A percentile compares a stretch with the other conserved stretches of the same genome.
These are phyloP conservation scores for Drosophila suboccidentalis DNA, from an alignment of 2,888 invertebrate species.

Conservation along the genomic window DNA sequence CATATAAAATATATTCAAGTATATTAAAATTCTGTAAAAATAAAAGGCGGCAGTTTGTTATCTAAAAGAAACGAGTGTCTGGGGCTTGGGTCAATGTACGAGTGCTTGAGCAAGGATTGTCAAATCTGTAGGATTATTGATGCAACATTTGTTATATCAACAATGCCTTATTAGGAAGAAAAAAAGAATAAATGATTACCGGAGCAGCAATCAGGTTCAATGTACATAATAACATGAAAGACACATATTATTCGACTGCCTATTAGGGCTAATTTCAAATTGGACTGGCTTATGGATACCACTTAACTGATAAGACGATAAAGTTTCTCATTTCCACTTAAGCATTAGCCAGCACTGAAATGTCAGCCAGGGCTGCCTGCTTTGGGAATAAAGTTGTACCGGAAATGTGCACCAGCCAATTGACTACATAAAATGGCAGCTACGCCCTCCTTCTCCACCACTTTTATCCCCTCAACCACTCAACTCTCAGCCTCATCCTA, in stretches of 20 bases:
- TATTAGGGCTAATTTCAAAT: slow-evolving; percentile 27
- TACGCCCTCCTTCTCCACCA: neutral
- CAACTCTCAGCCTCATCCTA: neutral
- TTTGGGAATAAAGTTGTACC: slow-evolving; percentile 9
- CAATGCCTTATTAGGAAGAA: slow-evolving; percentile 12
- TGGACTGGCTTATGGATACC: slow-evolving; percentile 28
- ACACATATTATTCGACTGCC: slow-evolving; percentile 18
- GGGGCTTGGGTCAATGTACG: slow-evolving; percentile 48
- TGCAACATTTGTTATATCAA: slow-evolving; percentile 1
- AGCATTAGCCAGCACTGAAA: slow-evolving; percentile 9
- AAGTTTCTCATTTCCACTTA: slow-evolving; percentile 30
- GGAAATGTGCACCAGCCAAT: slow-evolving; percentile 38
- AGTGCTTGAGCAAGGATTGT: slow-evolving; percentile 11
- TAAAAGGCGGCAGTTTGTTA: slow-evolving; percentile 41
- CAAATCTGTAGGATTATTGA: neutral
- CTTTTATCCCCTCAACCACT: neutral
- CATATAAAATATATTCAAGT: slow-evolving; percentile 21
- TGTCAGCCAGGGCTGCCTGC: neutral
- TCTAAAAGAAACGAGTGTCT: slow-evolving; percentile 14
- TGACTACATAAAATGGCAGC: slow-evolving; percentile 28
- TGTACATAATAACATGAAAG: slow-evolving; percentile 2
- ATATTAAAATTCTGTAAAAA: slow-evolving; percentile 38
- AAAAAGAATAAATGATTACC: neutral
- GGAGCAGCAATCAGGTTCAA: neutral
- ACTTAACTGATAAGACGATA: slow-evolving; percentile 35